Conservation (phyloP, 2,797 vertebrate genomes). For the Epinephelus awoara region DNA sequence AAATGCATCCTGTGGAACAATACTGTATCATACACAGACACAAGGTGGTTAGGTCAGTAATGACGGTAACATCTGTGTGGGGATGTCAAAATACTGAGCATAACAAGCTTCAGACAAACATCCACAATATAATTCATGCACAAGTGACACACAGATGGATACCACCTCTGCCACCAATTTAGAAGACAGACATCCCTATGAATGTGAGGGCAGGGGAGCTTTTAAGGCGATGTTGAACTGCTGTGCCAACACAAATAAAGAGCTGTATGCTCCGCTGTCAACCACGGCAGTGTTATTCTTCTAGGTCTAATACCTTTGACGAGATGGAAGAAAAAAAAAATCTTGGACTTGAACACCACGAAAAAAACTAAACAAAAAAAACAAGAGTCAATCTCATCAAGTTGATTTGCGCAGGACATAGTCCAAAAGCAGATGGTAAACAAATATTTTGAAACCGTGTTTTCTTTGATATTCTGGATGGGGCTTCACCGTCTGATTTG, state of each 20-base stretch:
- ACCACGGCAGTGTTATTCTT: slow-evolving; percentile 32
- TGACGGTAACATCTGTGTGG: slow-evolving; percentile 12
- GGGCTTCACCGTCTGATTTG: slow-evolving; percentile 79
- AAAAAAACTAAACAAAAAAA: slow-evolving; percentile 13
- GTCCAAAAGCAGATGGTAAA: slow-evolving; percentile 80
- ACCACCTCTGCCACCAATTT: slow-evolving; percentile 63
- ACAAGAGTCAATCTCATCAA: slow-evolving; percentile 55
- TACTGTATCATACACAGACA: slow-evolving; percentile 4
- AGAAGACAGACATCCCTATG: slow-evolving; percentile 46
- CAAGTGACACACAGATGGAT: slow-evolving; percentile 50
- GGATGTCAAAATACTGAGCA: slow-evolving; percentile 32
- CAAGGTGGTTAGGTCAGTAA: slow-evolving; percentile 26
- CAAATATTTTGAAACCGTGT: slow-evolving; percentile 79
- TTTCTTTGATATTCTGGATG: slow-evolving; percentile 79
- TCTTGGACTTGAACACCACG: slow-evolving; percentile 10
- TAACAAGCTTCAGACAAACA: slow-evolving; percentile 36
- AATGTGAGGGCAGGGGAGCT: slow-evolving; percentile 47
- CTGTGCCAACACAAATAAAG: slow-evolving; percentile 50
- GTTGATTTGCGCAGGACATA: slow-evolving; percentile 64
- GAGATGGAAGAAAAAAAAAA: slow-evolving; percentile 32
- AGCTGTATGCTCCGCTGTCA: slow-evolving; percentile 48
- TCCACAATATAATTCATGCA: slow-evolving; percentile 53
- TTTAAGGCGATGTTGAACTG: slow-evolving; percentile 53
- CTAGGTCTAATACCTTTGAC: slow-evolving; percentile 59
- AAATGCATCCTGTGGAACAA: slow-evolving; percentile 1